Evolutionary conservation across 1,140 invertebrate species (phyloP).

Genomic region (Orius laevigatus): DNA sequence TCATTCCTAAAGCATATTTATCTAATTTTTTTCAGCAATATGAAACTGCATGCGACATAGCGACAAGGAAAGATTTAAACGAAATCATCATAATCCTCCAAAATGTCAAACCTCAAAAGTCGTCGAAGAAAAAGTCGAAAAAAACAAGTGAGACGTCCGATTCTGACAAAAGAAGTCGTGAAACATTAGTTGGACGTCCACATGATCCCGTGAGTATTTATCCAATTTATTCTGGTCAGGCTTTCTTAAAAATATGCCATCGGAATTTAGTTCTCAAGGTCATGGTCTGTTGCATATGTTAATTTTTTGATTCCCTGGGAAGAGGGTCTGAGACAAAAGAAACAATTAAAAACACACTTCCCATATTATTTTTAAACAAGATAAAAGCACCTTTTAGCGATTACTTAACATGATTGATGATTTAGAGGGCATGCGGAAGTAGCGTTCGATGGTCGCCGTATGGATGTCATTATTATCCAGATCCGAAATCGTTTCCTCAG

Average conservation of each 20-base stretch:
- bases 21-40: constrained; percentile 40
- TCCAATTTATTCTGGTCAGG: too few relatives aligned
- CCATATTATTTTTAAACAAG: not conserved
- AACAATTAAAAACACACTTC: not conserved
- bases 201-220: constrained; percentile 7
- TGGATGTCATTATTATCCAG: constrained; percentile 75
- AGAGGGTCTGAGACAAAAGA: too few relatives aligned
- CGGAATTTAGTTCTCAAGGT: too few relatives aligned
- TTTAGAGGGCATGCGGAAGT: constrained; percentile 25
- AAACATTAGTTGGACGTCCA: not conserved
- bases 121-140: constrained; percentile 24
- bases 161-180: constrained; percentile 14
- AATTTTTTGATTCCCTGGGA: too few relatives aligned
- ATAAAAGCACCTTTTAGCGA: not conserved
- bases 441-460: constrained; percentile 59
- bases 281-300: too few relatives aligned
- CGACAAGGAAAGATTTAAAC: constrained; percentile 62
- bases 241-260: too few relatives aligned
- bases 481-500: constrained; percentile 63
- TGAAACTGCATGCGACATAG: constrained; percentile 82
- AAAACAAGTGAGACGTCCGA: constrained; percentile 19
- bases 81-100: constrained; percentile 67
- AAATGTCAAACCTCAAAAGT: constrained; percentile 20
- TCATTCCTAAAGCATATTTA: not conserved
- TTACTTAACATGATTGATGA: not conserved